Conservation (phyloP, 2,888 invertebrate species). For the Lypha dubia region DNA sequence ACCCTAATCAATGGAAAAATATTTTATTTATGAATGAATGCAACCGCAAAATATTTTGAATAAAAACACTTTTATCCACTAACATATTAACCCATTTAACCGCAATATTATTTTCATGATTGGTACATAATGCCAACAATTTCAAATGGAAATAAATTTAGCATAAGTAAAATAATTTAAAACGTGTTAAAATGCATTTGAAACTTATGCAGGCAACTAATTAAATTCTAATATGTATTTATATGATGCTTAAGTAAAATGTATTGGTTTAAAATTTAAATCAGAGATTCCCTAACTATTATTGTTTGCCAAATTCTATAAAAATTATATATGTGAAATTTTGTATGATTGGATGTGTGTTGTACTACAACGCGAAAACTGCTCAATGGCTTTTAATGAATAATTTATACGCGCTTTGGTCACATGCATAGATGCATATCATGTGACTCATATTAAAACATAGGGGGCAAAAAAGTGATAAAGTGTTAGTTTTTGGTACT, state of each 20-base stretch:
- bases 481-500: too few species aligned
- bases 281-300: neutral
- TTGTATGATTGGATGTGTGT: too few species aligned
- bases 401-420: too few species aligned
- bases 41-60: neutral
- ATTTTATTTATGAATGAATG: neutral
- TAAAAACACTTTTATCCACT: neutral
- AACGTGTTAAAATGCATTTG: neutral
- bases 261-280: too few species aligned
- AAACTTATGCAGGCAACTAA: neutral
- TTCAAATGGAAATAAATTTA: neutral
- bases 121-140: neutral
- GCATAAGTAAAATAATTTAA: neutral
- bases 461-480: too few species aligned
- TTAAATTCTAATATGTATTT: neutral
- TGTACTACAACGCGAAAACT: too few species aligned
- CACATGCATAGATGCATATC: too few species aligned
- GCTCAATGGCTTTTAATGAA: too few species aligned
- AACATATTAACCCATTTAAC: conserved; percentile 2
- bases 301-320: too few species aligned
- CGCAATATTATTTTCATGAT: neutral
- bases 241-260: neutral
- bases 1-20: neutral
- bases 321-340: too few species aligned
- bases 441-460: too few species aligned